A percentile compares a stretch with the other conserved stretches of the same genome.
phyloP scores from a whole-genome alignment of 2,113 vertebrate genomes.

The Myanophis thanlyinensis region DNA sequence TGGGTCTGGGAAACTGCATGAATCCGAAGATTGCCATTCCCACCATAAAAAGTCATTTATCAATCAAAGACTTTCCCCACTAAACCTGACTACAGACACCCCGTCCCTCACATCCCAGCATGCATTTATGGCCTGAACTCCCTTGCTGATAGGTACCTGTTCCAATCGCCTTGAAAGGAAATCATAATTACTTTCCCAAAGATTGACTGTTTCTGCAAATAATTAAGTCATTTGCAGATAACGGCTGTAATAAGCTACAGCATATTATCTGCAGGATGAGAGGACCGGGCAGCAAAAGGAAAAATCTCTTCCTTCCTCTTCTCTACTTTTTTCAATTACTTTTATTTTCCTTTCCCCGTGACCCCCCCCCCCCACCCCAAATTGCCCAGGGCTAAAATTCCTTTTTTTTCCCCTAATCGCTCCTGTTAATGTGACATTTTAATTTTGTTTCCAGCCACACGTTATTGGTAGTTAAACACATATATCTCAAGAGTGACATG shows the following conservation, averaged over 20 bases:
- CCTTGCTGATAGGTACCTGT: neutral
- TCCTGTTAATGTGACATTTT: neutral
- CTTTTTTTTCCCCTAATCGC: neutral
- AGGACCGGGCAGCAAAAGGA: neutral
- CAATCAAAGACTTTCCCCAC: neutral
- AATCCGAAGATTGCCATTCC: neutral
- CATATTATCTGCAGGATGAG: neutral
- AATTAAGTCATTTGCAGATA: constrained; percentile 15
- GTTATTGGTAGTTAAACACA: neutral
- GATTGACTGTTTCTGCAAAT: neutral
- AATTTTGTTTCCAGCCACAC: neutral
- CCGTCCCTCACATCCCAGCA: neutral
- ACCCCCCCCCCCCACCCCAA: constrained; percentile 18
- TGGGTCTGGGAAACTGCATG: neutral
- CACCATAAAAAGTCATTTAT: neutral
- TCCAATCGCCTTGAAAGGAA: neutral
- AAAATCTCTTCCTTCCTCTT: neutral
- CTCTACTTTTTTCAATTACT: neutral
- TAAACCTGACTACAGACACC: neutral
- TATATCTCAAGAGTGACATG: neutral
- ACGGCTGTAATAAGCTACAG: neutral
- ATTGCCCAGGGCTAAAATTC: neutral
- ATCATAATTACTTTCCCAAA: constrained; percentile 22
- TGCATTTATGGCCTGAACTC: neutral
- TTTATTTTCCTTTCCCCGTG: neutral